A percentile compares a stretch with the other conserved stretches of the same genome.
Conservation (phyloP, 2,888 invertebrate species). For the Leptarthrus brevirostris region DNA sequence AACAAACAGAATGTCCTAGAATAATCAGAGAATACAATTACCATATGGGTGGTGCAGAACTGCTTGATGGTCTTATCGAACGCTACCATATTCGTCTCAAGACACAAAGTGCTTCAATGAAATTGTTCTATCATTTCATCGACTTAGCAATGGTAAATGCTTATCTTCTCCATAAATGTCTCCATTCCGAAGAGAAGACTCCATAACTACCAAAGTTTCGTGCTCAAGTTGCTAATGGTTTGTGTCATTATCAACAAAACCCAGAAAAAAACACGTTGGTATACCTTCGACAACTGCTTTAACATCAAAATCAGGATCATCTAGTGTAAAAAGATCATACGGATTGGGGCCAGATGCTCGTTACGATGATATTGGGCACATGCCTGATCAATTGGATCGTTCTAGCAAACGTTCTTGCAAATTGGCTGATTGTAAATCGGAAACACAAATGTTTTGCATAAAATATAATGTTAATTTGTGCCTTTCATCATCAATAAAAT, state of each 20-base stretch:
- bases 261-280: not conserved
- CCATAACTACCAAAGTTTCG: constrained; percentile 39
- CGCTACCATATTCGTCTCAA: no score
- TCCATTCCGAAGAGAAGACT: not conserved
- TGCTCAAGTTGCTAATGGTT: constrained; percentile 5
- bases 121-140: constrained; percentile 48
- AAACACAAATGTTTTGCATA: no score
- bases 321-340: no score
- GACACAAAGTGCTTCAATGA: constrained; percentile 18
- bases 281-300: not conserved
- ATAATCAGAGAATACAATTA: constrained; percentile 43
- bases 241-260: constrained; percentile 8
- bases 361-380: not conserved
- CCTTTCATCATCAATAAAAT: not conserved
- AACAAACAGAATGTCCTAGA: constrained; percentile 31
- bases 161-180: constrained; percentile 31
- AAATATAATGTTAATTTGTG: no score
- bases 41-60: constrained; percentile 47
- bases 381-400: not conserved
- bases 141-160: constrained; percentile 46
- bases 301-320: no score
- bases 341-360: not conserved
- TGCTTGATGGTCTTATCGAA: constrained; percentile 46
- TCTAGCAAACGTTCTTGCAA: no score
- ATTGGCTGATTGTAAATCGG: no score